These are phyloP conservation scores for Synaphobranchus kaupii DNA, from an alignment of 2,797 vertebrate genomes.

Conservation along the genomic window DNA sequence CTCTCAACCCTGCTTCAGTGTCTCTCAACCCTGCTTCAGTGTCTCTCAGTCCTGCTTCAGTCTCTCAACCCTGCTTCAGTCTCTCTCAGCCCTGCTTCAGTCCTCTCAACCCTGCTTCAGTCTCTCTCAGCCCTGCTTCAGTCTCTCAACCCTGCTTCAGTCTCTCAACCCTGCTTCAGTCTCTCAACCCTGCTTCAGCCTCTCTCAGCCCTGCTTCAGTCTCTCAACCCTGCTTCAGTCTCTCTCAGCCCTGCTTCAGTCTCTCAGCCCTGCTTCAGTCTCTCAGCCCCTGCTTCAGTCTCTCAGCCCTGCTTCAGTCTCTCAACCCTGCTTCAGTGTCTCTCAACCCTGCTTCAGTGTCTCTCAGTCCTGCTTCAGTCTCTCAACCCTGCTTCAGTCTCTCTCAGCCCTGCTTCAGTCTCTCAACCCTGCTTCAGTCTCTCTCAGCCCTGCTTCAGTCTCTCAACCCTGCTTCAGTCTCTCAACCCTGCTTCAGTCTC, in stretches of 20 bases:
- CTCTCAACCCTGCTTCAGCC: background rate
- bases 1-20: background rate
- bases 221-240: background rate
- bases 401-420: no score
- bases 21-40: no score
- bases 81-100: background rate
- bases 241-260: background rate
- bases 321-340: background rate
- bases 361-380: constrained; percentile 35
- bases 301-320: background rate
- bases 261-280: background rate
- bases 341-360: background rate
- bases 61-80: background rate
- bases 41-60: background rate
- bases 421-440: no score
- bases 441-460: no score
- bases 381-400: background rate
- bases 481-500: no score
- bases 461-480: no score
- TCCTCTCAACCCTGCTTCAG: background rate
- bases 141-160: background rate
- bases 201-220: background rate
- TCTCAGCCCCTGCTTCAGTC: background rate
- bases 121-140: background rate
- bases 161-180: background rate